A percentile compares a stretch with the other conserved stretches of the same genome.
These are phyloP conservation scores for Anodontia alba DNA, from an alignment of 2,888 invertebrate species.

Conservation along the genomic window DNA sequence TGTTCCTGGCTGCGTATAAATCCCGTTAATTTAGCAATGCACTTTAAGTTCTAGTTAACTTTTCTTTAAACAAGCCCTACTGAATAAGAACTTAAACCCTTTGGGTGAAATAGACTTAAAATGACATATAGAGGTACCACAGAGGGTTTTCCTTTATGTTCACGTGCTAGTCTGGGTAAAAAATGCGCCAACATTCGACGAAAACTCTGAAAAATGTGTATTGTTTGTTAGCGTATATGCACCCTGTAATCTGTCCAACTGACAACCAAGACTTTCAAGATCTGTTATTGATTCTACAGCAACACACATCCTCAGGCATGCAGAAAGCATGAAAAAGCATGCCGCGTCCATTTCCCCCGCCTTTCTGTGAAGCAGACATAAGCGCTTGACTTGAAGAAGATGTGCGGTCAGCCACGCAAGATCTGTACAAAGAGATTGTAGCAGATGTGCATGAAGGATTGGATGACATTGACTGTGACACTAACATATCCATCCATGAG, in stretches of 20 bases:
- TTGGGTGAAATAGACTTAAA: constrained; percentile 63
- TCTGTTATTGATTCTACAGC: constrained; percentile 38
- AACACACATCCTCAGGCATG: constrained; percentile 54
- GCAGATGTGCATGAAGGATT: constrained; percentile 31
- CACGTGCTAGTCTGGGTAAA: constrained; percentile 64
- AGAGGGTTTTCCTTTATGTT: constrained; percentile 64
- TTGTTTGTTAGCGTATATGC: constrained; percentile 41
- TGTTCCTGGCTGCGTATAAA: constrained; percentile 53
- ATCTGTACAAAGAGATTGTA: constrained; percentile 16
- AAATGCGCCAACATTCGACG: constrained; percentile 54
- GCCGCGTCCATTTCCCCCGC: constrained; percentile 48
- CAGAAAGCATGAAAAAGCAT: constrained; percentile 43
- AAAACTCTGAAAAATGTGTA: constrained; percentile 38
- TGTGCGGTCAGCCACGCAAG: constrained; percentile 13
- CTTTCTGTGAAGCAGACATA: constrained; percentile 29
- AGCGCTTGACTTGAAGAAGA: constrained; percentile 23
- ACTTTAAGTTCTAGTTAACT: constrained; percentile 63
- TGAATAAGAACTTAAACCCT: constrained; percentile 46
- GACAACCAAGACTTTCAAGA: constrained; percentile 35
- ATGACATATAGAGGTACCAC: constrained; percentile 65
- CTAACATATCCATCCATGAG: constrained; percentile 7
- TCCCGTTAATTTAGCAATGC: constrained; percentile 66
- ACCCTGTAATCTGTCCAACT: constrained; percentile 43
- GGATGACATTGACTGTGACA: constrained; percentile 1
- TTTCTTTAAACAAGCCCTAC: constrained; percentile 46